phyloP scores from a whole-genome alignment of 2,888 invertebrate genomes.

The Crepidodera aurea region DNA sequence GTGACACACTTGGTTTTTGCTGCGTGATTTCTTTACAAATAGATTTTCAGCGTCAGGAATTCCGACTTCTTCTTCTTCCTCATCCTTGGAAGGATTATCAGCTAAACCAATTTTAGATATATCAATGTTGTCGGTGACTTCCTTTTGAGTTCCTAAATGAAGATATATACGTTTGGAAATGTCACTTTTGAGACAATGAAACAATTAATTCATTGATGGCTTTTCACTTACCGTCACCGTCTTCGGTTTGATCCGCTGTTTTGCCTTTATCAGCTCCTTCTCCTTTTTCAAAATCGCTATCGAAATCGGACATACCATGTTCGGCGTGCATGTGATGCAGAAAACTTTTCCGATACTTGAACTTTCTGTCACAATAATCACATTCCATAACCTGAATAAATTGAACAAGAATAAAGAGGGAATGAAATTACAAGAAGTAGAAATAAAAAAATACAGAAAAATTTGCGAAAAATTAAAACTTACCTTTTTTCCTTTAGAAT shows the following conservation, averaged over 20 bases:
- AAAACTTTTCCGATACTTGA: constrained; percentile 61
- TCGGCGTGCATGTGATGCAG: constrained; percentile 60
- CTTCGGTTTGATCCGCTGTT: constrained; percentile 11
- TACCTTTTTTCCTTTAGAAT: constrained; percentile 50
- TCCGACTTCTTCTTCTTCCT: constrained; percentile 36
- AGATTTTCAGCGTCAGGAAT: constrained; percentile 36
- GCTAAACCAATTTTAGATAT: neutral
- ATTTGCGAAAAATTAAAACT: too few relatives aligned
- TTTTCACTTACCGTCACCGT: constrained; percentile 1
- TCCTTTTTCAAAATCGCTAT: constrained; percentile 47
- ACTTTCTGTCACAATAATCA: constrained; percentile 61
- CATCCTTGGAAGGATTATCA: constrained; percentile 4
- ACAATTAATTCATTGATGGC: too few relatives aligned
- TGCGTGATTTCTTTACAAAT: constrained; percentile 40
- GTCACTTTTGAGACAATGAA: neutral
- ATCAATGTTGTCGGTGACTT: neutral
- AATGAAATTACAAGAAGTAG: neutral
- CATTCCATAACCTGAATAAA: constrained; percentile 57
- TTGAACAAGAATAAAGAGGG: too few relatives aligned
- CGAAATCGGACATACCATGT: constrained; percentile 58
- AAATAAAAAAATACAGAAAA: neutral
- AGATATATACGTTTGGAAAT: neutral
- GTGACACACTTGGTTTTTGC: constrained; percentile 57
- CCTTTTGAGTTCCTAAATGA: neutral
- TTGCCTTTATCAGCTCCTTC: constrained; percentile 5